Evolutionary conservation across 2,797 vertebrate genomes (phyloP), one percentile per base, ranked within the genome.

Genomic region (Oreonectes daqikongensis): DNA sequence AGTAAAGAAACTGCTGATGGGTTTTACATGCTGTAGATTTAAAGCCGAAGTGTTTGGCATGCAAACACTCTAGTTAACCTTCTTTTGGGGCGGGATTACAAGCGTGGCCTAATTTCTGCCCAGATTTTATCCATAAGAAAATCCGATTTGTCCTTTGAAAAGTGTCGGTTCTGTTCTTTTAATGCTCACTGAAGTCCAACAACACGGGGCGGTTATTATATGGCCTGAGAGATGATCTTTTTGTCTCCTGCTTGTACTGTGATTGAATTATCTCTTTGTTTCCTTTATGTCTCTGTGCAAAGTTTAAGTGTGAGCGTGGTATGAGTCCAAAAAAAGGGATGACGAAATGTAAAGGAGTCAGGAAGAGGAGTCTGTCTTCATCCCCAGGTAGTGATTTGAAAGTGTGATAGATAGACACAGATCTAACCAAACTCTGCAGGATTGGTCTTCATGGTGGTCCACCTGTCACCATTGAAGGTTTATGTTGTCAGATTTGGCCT

Each of bases 391-490:
- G 14, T 61, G 24, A 26, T 24, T 55, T 24, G 9, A 22, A 24
- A 22, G 22, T 55, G 46, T 44, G 59, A 40, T 53, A n/a, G 40
- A 8, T 52, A 18, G 42, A 17, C n/a, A 30, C 53, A 65, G 26
- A n/a, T 60, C 70, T 22, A 50, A 32, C 17, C 0, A 69, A 65
- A 18, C 44, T 64, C 59, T 53, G 50, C 44, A 53, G 60, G 32
- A n/a, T 68, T 78, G 74, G 65, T 75, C 32, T 79, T 70, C 59
- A 11, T 69, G 83, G 81, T 79, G 83, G 78, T 82, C 83, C n/a
- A n/a, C n/a, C n/a, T 70, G 72, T 82, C 73, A 82, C 55, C 20
- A 64, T 71, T 79, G 66, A 81, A 82, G 63, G 10, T 50, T 48
- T 79, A 81, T 83, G 75, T 79, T 44, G 40, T 22, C 48, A 70